Evolutionary conservation across 2,888 invertebrate species (phyloP), one percentile per base, ranked within the genome.

Genomic region (Calephelis perditalis): DNA sequence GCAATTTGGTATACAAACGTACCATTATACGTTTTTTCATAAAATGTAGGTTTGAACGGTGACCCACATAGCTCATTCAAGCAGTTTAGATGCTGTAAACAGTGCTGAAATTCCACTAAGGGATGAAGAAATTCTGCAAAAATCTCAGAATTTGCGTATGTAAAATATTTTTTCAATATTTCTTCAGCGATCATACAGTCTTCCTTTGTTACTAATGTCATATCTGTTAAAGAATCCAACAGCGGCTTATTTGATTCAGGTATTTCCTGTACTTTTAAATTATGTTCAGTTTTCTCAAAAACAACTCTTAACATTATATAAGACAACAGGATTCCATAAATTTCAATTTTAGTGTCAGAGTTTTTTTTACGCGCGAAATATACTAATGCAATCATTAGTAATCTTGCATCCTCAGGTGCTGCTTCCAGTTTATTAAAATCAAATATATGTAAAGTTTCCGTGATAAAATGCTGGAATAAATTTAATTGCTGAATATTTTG

Each of bases 31-130:
- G 71, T 66, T 58, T 64, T 72, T 15, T 68, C 69, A 56, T 74
- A 77, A 5, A 63, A 54, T 0, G 72, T 73, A 0, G 68, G 60
- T 54, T 59, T 40, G 60, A 66, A 77, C 0, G 74, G 67, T 3
- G 58, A 62, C 0, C 77, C 80, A 61, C 81, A 81, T 4, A 81
- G 52, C 6, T 43, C 65, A 49, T 81, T 81, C 58, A 81, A 68
- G 62, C 71, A 59, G 66, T 81, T 78, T 54, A 81, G 58, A 3
- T 75, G 70, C 5, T 66, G 15, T 2, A 81, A 60, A 58, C 78
- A 78, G 52, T 69, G 70, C 36, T 78, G 73, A 9, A 78, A 73
- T 57, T 79, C 73, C 0, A 68, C 59, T 7, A 77, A 65, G 0
- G 69, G 69, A 56, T 72, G 70, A 15, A 71, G 12, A 3, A n/a